Base-by-base conservation (phyloP, 2,797 vertebrate species). In the Vultur gryphus region DNA sequence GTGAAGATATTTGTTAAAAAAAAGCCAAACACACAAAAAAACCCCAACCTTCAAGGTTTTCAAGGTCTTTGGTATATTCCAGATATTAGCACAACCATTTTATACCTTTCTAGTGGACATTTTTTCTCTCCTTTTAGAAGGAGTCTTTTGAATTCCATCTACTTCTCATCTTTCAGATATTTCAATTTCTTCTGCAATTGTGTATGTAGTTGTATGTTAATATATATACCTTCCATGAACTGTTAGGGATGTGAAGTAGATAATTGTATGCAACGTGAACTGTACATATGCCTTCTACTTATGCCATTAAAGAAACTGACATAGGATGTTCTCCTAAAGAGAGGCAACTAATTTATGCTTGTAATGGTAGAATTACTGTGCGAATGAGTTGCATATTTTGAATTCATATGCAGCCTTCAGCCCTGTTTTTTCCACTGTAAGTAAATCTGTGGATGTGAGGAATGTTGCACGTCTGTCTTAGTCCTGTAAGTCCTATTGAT, bases 171-270 rank as follows among this genome's bases (percentile, higher is more conserved):
- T 88, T 87, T 61, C 41, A 87, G 7, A 6, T 73, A 46, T 84
- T 78, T 89, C 8, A 12, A 19, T 85, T 96, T 84, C 4, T 57
- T 76, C 13, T 15, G 5, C 7, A 52, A 51, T 48, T 76, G 7
- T 52, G 2, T 59, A 10, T 11, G 2, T 9, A 62, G 15, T 21
- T 67, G 1, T 13, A 11, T 18, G 10, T 51, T 70, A 14, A 58
- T 23, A 15, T 20, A 25, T 21, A 41, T 4, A 31, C 1, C 5
- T 83, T 54, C 33, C 17, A 55, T 0, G 0, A 83, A 21, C 19
- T 49, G 1, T 16, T 76, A 48, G 3, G 10, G 16, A 37, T 69
- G 4, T 37, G 33, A 61, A 58, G 5, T 18, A 79, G 37, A 16
- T 28, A 39, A 54, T 6, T 58, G 5, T 61, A 15, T 71, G 15